Base-by-base conservation (phyloP, 2,797 vertebrate genomes). In the Darevskia nairensis region DNA sequence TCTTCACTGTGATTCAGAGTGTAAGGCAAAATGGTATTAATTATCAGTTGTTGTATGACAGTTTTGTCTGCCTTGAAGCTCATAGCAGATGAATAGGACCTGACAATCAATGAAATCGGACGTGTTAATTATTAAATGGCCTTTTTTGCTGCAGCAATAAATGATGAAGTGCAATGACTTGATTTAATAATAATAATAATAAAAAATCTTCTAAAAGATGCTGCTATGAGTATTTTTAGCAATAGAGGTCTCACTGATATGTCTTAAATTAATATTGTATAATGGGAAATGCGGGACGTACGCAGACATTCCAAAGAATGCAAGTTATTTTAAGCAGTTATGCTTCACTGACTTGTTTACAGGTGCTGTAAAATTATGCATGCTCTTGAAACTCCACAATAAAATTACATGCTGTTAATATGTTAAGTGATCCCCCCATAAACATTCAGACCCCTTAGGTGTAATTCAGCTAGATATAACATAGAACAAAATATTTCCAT, bases 291-390 rank as follows among this genome's bases (percentile, higher is more conserved):
- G 87, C 61, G 80, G 74, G 86, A 72, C 19, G 79, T 93, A 94
- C 96, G 96, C 94, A 95, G 94, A 96, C 97, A 97, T 98, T 98
- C 98, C 97, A 96, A 95, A 96, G 77, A 80, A 80, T 55, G 44
- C 74, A 77, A 71, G 32, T 83, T 83, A 55, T 88, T 88, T 78
- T 39, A 85, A 85, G 68, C 29, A 68, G n/a, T 35, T 55, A 75
- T 50, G 77, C 50, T 80, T 88, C 59, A 80, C 39, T 81, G 83
- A 75, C 32, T 80, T 75, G 69, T 89, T 85, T 55, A 66, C 88
- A 64, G 78, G 59, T 66, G 59, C 88, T 80, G 39, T 80, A 80
- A 89, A 88, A 88, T 66, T 41, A 80, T 64, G 50, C 69, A 89
- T 88, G 59, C 86, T 88, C 55, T 78, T 44, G 68, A 55, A 88